A percentile compares a stretch with the other conserved stretches of the same genome.
Evolutionary conservation across 1,140 invertebrate genomes (phyloP).

Genomic region (Spodoptera frugiperda): DNA sequence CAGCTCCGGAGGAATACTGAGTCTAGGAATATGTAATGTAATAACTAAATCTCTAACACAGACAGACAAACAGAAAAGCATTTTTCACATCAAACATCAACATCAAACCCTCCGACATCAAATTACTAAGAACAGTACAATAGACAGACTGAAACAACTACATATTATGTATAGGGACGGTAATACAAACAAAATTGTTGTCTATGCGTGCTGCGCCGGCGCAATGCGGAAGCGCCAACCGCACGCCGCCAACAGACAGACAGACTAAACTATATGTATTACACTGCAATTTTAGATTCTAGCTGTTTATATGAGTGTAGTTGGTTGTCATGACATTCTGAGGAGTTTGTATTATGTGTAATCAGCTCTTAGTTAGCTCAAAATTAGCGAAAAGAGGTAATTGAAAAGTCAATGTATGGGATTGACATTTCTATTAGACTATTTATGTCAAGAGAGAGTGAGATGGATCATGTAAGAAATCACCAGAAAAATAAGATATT

Average conservation of each 20-base stretch:
- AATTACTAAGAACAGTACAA: conserved; percentile 15
- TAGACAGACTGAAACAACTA: conserved; percentile 26
- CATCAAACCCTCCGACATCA: not conserved
- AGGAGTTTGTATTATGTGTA: not conserved
- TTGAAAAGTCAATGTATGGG: too few relatives aligned
- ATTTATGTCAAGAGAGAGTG: too few relatives aligned
- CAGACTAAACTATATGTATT: conserved; percentile 31
- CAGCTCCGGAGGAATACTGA: too few relatives aligned
- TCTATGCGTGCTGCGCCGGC: conserved; percentile 53
- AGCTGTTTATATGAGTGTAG: conserved; percentile 7
- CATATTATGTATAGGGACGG: not conserved
- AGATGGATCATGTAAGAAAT: too few relatives aligned
- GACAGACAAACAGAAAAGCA: not conserved
- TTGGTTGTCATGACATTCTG: conserved; percentile 14
- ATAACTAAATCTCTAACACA: not conserved
- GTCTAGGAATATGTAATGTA: too few relatives aligned
- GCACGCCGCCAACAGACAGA: conserved; percentile 44
- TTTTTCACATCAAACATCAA: not conserved
- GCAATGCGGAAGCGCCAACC: conserved; percentile 56
- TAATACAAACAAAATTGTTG: conserved; percentile 48
- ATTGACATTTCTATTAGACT: too few relatives aligned
- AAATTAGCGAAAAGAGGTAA: too few relatives aligned
- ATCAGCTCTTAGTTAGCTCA: too few relatives aligned
- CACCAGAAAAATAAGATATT: too few relatives aligned
- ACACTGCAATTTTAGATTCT: conserved; percentile 16